phyloP scores from a whole-genome alignment of 2,797 vertebrate genomes.

The Amblyraja radiata region DNA sequence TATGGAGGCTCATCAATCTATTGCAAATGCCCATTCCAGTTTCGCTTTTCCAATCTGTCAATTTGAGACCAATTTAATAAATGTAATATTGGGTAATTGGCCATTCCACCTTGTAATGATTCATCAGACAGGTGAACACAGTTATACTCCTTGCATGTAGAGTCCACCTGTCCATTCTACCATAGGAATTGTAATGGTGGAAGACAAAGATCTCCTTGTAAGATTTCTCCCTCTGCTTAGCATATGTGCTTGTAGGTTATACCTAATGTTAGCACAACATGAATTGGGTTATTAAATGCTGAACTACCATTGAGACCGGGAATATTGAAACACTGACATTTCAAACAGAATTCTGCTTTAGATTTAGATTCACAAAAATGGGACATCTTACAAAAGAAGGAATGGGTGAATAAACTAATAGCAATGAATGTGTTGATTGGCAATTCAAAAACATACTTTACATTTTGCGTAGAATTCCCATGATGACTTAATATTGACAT shows the following conservation, averaged over 20 bases:
- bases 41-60: not conserved
- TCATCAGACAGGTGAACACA: not conserved
- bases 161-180: not conserved
- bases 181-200: not conserved
- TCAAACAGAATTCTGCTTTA: not conserved
- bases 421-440: not conserved
- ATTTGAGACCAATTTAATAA: constrained; percentile 9
- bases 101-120: not conserved
- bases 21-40: not conserved
- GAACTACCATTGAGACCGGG: not conserved
- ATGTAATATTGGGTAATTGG: not conserved
- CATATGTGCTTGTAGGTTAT: not conserved
- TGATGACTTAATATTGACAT: not conserved
- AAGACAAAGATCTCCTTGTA: not conserved
- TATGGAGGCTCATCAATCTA: constrained; percentile 8
- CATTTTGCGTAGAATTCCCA: not conserved
- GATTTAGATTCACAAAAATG: not conserved
- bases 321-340: too few species aligned
- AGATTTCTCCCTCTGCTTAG: not conserved
- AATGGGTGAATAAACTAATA: not conserved
- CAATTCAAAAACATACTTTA: not conserved
- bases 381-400: not conserved
- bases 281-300: not conserved
- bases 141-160: not conserved
- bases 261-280: not conserved